phyloP scores from a whole-genome alignment of 2,113 vertebrate species.

The Myrmecophaga tridactyla region DNA sequence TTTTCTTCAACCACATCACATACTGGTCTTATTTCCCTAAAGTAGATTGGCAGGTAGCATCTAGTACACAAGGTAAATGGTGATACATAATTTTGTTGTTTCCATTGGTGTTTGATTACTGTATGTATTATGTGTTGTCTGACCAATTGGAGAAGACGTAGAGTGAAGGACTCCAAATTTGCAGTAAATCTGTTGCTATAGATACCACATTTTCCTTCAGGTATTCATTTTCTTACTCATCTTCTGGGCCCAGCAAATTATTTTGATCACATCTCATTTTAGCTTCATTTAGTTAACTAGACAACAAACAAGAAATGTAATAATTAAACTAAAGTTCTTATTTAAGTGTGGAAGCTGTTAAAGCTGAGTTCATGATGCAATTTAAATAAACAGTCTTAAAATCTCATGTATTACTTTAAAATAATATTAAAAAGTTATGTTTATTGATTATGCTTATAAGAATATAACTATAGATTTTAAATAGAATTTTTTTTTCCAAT shows the following conservation, averaged over 20 bases:
- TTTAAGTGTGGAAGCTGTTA: background rate
- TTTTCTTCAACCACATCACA: background rate
- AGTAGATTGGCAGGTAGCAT: background rate
- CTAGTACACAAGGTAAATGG: background rate
- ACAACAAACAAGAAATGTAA: slow-evolving; percentile 11
- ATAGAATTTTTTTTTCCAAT: background rate
- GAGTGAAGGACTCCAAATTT: slow-evolving; percentile 5
- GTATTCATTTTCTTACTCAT: slow-evolving; percentile 38
- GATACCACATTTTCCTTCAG: slow-evolving; percentile 40
- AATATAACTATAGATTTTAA: background rate
- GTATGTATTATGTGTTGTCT: background rate
- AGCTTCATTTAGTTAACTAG: slow-evolving; percentile 35
- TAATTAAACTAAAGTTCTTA: slow-evolving; percentile 4
- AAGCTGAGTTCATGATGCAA: background rate
- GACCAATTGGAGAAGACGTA: background rate
- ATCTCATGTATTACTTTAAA: background rate
- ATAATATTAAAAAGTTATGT: background rate
- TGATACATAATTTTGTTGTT: background rate
- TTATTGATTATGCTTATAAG: slow-evolving; percentile 4
- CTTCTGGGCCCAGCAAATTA: background rate
- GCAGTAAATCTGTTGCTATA: slow-evolving; percentile 37
- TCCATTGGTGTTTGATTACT: background rate
- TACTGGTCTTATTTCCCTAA: background rate
- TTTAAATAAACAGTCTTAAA: slow-evolving; percentile 16
- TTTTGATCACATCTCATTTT: slow-evolving; percentile 42